These are phyloP conservation scores for Periophthalmus modestus DNA, from an alignment of 2,113 vertebrate species.

Conservation along the genomic window DNA sequence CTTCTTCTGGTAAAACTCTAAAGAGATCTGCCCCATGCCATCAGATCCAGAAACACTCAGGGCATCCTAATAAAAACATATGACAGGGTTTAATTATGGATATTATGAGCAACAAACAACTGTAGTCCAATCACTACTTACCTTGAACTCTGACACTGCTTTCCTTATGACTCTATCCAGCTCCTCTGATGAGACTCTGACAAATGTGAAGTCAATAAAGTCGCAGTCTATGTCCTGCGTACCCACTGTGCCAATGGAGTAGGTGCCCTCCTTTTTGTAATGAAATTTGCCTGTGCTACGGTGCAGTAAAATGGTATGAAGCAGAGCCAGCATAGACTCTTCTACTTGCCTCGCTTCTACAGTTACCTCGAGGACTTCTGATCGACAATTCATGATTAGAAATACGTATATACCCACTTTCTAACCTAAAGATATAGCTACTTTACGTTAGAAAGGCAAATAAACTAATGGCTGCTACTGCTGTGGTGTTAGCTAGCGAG, in stretches of 20 bases:
- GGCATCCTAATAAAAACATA: constrained; percentile 81
- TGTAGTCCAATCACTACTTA: constrained; percentile 34
- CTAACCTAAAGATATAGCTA: constrained; percentile 17
- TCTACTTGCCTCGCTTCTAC: constrained; percentile 96
- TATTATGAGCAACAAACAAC: neutral
- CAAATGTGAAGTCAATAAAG: constrained; percentile 94
- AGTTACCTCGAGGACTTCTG: constrained; percentile 93
- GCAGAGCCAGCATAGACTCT: constrained; percentile 88
- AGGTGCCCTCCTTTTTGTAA: constrained; percentile 98
- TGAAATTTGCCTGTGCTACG: constrained; percentile 98
- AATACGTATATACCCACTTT: constrained; percentile 4
- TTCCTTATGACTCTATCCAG: constrained; percentile 92
- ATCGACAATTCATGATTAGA: constrained; percentile 90
- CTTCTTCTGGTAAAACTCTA: constrained; percentile 99
- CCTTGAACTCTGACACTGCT: constrained; percentile 93
- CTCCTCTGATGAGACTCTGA: constrained; percentile 91
- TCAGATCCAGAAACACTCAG: constrained; percentile 87
- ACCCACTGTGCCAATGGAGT: constrained; percentile 96
- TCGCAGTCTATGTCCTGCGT: constrained; percentile 95
- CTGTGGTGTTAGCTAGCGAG: constrained; percentile 4
- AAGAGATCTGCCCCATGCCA: constrained; percentile 92
- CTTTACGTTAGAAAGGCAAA: neutral
- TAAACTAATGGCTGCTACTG: constrained; percentile 10
- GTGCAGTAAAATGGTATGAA: constrained; percentile 93
- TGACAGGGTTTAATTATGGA: neutral